Conservation (phyloP, 2,888 invertebrate species). For the Idaea dimidiata region DNA sequence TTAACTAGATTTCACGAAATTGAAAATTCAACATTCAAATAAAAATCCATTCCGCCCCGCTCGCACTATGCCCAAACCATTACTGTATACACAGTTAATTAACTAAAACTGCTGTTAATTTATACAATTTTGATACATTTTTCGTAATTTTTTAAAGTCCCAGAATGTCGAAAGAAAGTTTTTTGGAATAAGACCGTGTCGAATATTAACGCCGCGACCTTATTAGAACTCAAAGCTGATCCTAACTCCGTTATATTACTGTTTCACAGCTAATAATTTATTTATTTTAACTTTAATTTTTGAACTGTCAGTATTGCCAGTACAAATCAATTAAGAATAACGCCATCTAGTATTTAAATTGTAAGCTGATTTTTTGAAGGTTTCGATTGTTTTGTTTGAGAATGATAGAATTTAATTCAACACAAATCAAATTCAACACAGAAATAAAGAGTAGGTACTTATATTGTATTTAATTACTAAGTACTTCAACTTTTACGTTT, state of each 20-base stretch:
- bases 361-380: too few species aligned
- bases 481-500: too few species aligned
- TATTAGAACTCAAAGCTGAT: not conserved
- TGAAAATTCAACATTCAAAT: too few species aligned
- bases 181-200: not conserved
- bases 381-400: not conserved
- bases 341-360: not conserved
- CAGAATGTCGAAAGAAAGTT: not conserved
- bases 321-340: not conserved
- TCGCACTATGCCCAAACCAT: too few species aligned
- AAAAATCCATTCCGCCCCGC: too few species aligned
- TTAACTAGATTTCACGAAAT: too few species aligned
- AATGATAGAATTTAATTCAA: not conserved
- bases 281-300: not conserved
- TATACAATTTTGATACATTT: not conserved
- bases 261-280: not conserved
- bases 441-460: too few species aligned
- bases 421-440: too few species aligned
- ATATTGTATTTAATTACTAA: too few species aligned
- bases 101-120: too few species aligned
- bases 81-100: too few species aligned
- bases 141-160: not conserved
- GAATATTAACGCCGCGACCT: not conserved
- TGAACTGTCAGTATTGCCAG: not conserved
- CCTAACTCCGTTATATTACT: constrained; percentile 3